These are phyloP conservation scores for Prorops nasuta DNA, from an alignment of 1,140 invertebrate species.

Conservation along the genomic window DNA sequence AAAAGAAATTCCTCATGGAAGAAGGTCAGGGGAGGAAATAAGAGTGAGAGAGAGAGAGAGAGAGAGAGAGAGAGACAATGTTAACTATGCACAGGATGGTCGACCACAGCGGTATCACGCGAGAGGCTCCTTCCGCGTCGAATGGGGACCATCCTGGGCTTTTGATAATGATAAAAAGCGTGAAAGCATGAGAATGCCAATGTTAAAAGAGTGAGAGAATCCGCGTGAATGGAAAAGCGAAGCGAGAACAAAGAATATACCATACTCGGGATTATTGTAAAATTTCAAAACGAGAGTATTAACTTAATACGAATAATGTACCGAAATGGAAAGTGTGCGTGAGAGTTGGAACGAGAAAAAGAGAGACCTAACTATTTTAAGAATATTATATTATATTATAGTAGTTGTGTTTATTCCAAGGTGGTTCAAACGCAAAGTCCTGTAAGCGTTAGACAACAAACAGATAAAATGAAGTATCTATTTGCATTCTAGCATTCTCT, in stretches of 20 bases:
- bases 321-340: not conserved
- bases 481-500: too few species aligned
- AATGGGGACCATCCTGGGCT: constrained; percentile 1
- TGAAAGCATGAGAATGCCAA: too few species aligned
- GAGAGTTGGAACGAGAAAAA: constrained; percentile 7
- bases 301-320: not conserved
- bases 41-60: constrained; percentile 12
- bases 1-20: constrained; percentile 27
- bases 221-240: constrained; percentile 2
- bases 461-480: too few species aligned
- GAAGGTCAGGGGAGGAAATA: constrained; percentile 11
- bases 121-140: too few species aligned
- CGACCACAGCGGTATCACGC: too few species aligned
- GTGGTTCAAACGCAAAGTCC: constrained; percentile 4
- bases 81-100: constrained; percentile 10
- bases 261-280: constrained; percentile 1
- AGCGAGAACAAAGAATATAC: constrained; percentile 8
- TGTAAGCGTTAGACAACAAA: too few species aligned
- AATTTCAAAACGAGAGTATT: constrained; percentile 1
- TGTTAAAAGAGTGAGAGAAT: constrained; percentile 11
- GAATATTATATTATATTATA: constrained; percentile 10
- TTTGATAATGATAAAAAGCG: too few species aligned
- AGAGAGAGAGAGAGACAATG: constrained; percentile 12
- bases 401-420: constrained; percentile 13
- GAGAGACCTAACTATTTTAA: constrained; percentile 22